Conservation (phyloP, 92 coral and sea anemone genomes). For the Epizoanthus rinbou region DNA sequence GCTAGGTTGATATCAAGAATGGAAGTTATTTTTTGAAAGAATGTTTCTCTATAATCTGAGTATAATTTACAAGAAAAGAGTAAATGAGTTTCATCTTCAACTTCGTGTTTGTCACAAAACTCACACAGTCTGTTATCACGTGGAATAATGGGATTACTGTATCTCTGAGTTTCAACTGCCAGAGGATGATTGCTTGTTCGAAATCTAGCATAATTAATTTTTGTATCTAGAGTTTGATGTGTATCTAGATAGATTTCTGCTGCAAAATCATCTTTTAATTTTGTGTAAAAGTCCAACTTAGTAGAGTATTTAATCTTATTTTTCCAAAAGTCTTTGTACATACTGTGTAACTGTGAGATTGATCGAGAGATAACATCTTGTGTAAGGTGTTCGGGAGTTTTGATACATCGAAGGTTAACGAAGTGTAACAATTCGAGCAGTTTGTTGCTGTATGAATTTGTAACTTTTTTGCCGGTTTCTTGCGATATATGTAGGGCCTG, state of each 20-base stretch:
- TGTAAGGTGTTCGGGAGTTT: constrained; percentile 14
- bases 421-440: constrained; percentile 2
- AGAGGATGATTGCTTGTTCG: constrained; percentile 27
- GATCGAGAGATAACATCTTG: background rate
- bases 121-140: background rate
- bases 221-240: background rate
- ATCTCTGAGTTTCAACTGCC: constrained; percentile 30
- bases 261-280: constrained; percentile 5
- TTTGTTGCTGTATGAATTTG: constrained; percentile 2
- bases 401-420: background rate
- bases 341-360: constrained; percentile 13
- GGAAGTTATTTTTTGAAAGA: constrained; percentile 10
- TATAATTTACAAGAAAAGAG: constrained; percentile 26
- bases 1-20: background rate
- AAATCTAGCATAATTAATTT: constrained; percentile 10
- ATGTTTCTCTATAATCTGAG: no score
- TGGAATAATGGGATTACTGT: no score
- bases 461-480: constrained; percentile 17
- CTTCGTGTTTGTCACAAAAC: constrained; percentile 8
- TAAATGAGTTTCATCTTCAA: constrained; percentile 27
- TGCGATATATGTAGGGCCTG: constrained; percentile 23
- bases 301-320: constrained; percentile 1
- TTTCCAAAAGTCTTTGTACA: constrained; percentile 11
- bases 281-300: constrained; percentile 1
- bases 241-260: constrained; percentile 9